Percentiles rank a stretch among this genome's conserved stretches.
These are phyloP conservation scores for Cremastinae sp. DNA, from an alignment of 2,888 invertebrate species.

Conservation along the genomic window DNA sequence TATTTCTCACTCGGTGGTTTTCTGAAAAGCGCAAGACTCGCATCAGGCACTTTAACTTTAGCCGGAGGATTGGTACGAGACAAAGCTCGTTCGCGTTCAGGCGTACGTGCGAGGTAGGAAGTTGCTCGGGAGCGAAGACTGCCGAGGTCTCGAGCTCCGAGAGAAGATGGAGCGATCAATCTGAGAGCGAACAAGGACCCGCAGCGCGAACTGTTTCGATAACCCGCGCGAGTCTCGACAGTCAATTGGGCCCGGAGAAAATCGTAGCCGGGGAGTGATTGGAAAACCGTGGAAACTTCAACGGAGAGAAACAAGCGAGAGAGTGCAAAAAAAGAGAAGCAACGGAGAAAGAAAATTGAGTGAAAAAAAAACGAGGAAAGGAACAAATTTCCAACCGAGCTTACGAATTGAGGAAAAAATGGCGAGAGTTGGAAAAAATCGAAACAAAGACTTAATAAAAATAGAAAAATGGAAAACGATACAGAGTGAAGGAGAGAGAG, in stretches of 20 bases:
- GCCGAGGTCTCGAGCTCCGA: no score
- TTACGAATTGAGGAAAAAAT: conserved; percentile 41
- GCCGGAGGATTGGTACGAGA: conserved; percentile 17
- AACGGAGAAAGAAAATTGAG: conserved; percentile 1
- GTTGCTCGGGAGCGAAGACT: no score
- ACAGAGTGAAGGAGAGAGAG: not conserved
- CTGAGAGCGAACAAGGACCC: conserved; percentile 57
- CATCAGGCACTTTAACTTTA: conserved; percentile 48
- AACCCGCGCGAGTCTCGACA: conserved; percentile 47
- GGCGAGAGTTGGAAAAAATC: not conserved
- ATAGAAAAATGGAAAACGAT: not conserved
- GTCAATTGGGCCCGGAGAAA: conserved; percentile 27
- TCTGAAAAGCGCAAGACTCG: not conserved
- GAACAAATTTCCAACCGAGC: conserved; percentile 13
- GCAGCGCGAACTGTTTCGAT: conserved; percentile 63
- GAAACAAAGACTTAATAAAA: not conserved
- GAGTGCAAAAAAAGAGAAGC: not conserved
- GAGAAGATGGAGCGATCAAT: conserved; percentile 60
- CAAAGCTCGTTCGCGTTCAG: not conserved
- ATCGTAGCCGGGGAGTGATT: conserved; percentile 40
- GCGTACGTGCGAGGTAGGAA: conserved; percentile 5
- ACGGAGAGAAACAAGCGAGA: conserved; percentile 5
- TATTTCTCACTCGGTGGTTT: conserved; percentile 32
- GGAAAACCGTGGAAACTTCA: conserved; percentile 47
- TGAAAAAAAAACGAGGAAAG: conserved; percentile 19